Conservation (phyloP, 2,797 vertebrate species). For the Myotis findleyi region DNA sequence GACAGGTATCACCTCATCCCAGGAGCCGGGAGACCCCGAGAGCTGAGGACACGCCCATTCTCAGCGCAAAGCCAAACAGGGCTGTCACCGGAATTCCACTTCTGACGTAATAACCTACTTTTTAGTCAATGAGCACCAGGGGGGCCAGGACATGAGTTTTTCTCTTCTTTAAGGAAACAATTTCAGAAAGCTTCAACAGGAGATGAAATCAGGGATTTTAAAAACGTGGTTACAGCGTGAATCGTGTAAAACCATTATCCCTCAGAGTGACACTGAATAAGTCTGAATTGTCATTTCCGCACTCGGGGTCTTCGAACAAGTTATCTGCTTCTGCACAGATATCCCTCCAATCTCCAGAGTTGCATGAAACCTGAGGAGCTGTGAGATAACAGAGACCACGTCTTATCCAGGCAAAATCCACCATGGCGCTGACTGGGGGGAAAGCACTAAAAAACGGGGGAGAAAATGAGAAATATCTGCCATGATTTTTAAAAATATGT, state of each 20-base stretch:
- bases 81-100: background rate
- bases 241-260: background rate
- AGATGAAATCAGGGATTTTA: background rate
- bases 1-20: background rate
- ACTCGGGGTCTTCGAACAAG: background rate
- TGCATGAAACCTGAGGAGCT: background rate
- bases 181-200: background rate
- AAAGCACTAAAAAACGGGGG: background rate
- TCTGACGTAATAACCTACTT: background rate
- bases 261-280: background rate
- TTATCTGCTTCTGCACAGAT: background rate
- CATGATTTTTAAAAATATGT: background rate
- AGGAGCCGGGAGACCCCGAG: background rate
- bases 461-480: background rate
- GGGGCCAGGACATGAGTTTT: background rate
- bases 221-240: background rate
- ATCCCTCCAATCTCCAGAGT: background rate
- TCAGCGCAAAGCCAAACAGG: background rate
- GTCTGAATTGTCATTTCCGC: background rate
- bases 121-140: background rate
- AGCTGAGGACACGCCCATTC: fast-evolving
- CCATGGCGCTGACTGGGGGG: background rate
- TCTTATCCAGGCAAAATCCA: background rate
- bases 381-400: background rate
- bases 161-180: background rate